phyloP scores from a whole-genome alignment of 1,140 invertebrate genomes.

The Drosophila gunungcola region DNA sequence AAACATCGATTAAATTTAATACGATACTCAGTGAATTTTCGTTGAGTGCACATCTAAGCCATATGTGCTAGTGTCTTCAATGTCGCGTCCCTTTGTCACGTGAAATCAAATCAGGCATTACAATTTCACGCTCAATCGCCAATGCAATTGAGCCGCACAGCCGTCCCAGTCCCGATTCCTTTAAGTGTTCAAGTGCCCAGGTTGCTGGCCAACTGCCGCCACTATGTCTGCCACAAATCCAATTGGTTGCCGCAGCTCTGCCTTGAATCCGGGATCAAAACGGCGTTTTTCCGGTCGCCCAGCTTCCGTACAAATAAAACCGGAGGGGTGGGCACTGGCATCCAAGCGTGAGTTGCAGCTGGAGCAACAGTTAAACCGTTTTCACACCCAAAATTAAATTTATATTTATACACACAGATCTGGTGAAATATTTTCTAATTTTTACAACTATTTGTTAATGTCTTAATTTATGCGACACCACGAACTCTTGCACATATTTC shows the following conservation, averaged over 20 bases:
- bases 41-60: constrained; percentile 8
- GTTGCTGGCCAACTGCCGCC: constrained; percentile 44
- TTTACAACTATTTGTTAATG: constrained; percentile 61
- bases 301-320: constrained; percentile 48
- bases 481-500: constrained; percentile 43
- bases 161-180: constrained; percentile 55
- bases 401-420: constrained; percentile 14
- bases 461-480: constrained; percentile 75
- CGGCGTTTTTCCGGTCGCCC: constrained; percentile 54
- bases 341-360: constrained; percentile 63
- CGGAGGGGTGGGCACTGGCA: not conserved
- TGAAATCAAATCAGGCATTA: constrained; percentile 83
- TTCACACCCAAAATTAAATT: constrained; percentile 20
- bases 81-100: constrained; percentile 61
- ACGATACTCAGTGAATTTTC: not conserved
- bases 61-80: constrained; percentile 21
- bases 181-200: constrained; percentile 14
- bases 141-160: constrained; percentile 79
- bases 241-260: constrained; percentile 51
- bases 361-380: constrained; percentile 63
- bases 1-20: too few relatives aligned
- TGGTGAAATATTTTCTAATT: constrained; percentile 42
- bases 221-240: constrained; percentile 74
- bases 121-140: constrained; percentile 79
- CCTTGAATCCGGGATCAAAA: constrained; percentile 28